These are phyloP conservation scores for Melanotaenia parkinsoni DNA, from an alignment of 2,797 vertebrate species.

Conservation along the genomic window DNA sequence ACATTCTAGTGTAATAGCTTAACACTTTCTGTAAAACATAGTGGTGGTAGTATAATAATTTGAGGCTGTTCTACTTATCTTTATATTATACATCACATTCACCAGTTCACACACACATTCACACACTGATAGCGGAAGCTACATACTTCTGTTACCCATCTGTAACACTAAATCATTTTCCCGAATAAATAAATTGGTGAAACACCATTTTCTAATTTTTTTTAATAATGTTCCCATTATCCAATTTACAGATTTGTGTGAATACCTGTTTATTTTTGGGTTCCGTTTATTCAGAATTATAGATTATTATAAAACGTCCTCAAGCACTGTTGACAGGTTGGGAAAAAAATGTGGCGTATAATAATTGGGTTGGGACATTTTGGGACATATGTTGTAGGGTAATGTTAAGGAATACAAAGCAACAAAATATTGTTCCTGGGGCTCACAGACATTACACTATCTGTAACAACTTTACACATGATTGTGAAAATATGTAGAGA, in stretches of 20 bases:
- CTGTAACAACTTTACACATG: conserved; percentile 34
- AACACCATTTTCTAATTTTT: not conserved
- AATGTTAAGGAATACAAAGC: not conserved
- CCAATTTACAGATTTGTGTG: not conserved
- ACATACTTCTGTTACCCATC: not conserved
- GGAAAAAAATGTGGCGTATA: not conserved
- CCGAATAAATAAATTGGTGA: not conserved
- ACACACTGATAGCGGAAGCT: too few relatives aligned
- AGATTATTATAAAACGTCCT: not conserved
- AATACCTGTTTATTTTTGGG: not conserved
- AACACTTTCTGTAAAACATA: too few relatives aligned
- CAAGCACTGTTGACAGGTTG: not conserved
- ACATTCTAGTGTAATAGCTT: too few relatives aligned
- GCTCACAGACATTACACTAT: conserved; percentile 6
- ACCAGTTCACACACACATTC: too few relatives aligned
- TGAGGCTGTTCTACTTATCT: too few relatives aligned
- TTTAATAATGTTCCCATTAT: not conserved
- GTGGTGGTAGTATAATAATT: too few relatives aligned
- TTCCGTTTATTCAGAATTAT: not conserved
- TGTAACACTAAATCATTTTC: not conserved
- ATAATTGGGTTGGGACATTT: not conserved
- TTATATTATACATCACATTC: too few relatives aligned
- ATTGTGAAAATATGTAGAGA: conserved; percentile 22
- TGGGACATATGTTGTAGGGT: not conserved
- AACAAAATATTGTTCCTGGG: not conserved